Base-by-base conservation (phyloP, 2,888 invertebrate species). In the Autographa pulchrina region DNA sequence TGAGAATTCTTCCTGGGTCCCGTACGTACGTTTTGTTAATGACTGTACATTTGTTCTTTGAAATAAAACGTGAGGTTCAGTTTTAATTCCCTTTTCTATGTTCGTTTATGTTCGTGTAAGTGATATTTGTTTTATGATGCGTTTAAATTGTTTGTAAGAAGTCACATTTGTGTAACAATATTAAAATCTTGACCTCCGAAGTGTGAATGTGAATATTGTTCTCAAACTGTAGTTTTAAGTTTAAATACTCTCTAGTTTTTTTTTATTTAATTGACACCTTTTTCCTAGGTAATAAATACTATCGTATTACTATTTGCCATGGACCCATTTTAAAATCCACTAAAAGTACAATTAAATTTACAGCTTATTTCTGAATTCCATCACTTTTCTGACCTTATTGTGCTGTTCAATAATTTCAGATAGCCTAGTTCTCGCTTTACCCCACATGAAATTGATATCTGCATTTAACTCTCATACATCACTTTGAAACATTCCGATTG, bases 1-100 rank as follows among this genome's bases (percentile, higher is more conserved):
- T 90, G 90, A 88, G 90, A 89, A 90, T 90, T 88, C 91, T 87
- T 88, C 82, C 84, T 73, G 84, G 81, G 80, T 80, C 81, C 86
- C 82, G 77, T 74, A 71, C 79, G 78, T 81, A 70, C 54, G 82
- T 85, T 82, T 79, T 20, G 86, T 84, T 87, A 88, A 89, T 88
- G 89, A 86, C 85, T 83, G 82, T 81, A 85, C 86, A 85, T 89
- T 88, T 86, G 78, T 84, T 82, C 77, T 82, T 80, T 72, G 68
- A 65, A 65, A 80, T 81, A 79, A 75, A 84, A 85, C 74, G 75
- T 63, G 9, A 70, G 67, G 71, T 73, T 66, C 72, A 70, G 62
- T 82, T 83, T 78, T 84, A 79, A 82, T 77, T 70, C 9, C 35
- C 16, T 72, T 66, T 78, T 71, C 62, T 70, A 70, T 72, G 41